Percentiles rank a stretch among this genome's conserved stretches.
Evolutionary conservation across 2,888 invertebrate genomes (phyloP).

Genomic region (Perizoma flavofasciatum): DNA sequence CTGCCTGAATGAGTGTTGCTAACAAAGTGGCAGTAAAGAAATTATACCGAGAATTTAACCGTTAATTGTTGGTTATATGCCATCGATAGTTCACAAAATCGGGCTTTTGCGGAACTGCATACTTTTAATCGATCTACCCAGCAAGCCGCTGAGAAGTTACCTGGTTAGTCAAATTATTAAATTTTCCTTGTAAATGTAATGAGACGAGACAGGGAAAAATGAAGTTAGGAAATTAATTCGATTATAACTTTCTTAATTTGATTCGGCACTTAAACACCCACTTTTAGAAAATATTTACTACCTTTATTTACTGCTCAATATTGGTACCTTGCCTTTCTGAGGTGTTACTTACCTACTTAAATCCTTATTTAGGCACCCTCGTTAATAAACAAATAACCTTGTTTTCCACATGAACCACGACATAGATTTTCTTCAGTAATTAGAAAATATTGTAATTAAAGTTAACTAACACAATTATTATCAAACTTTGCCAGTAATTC

Average conservation of each 20-base stretch:
- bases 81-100: constrained; percentile 4
- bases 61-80: constrained; percentile 9
- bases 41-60: constrained; percentile 5
- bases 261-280: no score
- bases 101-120: neutral
- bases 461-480: constrained; percentile 5
- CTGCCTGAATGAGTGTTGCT: constrained; percentile 1
- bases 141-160: no score
- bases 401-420: neutral
- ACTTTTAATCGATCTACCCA: neutral
- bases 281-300: no score
- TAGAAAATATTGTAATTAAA: constrained; percentile 4
- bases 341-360: no score
- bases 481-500: constrained; percentile 15
- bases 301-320: no score
- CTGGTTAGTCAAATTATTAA: no score
- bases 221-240: constrained; percentile 4
- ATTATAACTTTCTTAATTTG: neutral
- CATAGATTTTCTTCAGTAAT: neutral
- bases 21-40: constrained; percentile 1
- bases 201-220: constrained; percentile 7
- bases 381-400: neutral
- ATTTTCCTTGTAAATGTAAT: neutral
- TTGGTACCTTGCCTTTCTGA: no score
- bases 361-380: neutral